A percentile compares a stretch with the other conserved stretches of the same genome.
Conservation (phyloP, 2,797 vertebrate genomes). For the Antrozous pallidus region DNA sequence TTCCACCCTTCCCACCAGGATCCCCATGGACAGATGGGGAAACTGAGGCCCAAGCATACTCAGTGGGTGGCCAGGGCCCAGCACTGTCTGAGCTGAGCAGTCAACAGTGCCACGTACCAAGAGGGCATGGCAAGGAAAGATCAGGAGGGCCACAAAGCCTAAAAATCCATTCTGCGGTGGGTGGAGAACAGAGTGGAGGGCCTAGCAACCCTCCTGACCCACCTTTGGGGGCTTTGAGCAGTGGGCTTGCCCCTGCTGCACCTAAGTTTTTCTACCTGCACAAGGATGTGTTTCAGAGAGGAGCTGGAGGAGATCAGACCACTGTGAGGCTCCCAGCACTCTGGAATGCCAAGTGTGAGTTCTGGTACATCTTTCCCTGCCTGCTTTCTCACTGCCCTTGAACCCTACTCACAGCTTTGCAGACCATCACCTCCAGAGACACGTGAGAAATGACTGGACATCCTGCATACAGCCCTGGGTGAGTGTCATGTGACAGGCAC, state of each 20-base stretch:
- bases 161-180: not conserved
- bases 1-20: not conserved
- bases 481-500: not conserved
- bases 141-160: not conserved
- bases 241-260: not conserved
- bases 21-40: not conserved
- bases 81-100: not conserved
- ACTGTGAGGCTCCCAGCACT: not conserved
- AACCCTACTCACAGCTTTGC: not conserved
- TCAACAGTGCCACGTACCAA: not conserved
- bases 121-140: not conserved
- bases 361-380: not conserved
- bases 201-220: not conserved
- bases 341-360: not conserved
- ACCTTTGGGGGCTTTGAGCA: not conserved
- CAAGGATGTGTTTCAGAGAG: not conserved
- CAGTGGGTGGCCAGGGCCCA: not conserved
- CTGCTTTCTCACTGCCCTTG: not conserved
- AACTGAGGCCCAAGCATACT: not conserved
- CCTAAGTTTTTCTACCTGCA: not conserved
- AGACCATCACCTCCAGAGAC: not conserved
- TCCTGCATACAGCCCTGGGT: not conserved
- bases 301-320: not conserved
- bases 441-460: not conserved
- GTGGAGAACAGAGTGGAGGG: not conserved